Evolutionary conservation across 1,140 invertebrate species (phyloP), one percentile per base, ranked within the genome.

Genomic region (Drosophila carrolli): DNA sequence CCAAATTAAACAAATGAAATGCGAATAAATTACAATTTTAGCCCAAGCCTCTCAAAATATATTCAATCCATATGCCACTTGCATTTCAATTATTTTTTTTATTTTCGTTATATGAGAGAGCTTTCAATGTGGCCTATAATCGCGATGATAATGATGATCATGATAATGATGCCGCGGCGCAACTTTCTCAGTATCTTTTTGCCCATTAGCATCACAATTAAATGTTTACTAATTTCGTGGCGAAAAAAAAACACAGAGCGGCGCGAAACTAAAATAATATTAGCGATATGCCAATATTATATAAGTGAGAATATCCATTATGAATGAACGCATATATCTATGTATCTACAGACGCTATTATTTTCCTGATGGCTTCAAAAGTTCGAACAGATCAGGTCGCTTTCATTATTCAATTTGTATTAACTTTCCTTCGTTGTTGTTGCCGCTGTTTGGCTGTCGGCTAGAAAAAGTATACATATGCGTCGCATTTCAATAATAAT

Each of bases 401-500:
- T 79, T 68, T 76, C 68, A 61, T 75, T 78, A 70, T 86, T 56
- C 74, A 81, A 78, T 86, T 78, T 65, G 70, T 59, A 41, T 68
- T 43, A 82, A 88, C 83, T 88, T 86, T 86, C 83, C 61, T 81
- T 85, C 66, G 67, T 55, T 51, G 51, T 62, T 74, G 54, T 76
- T 67, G 65, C 60, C 55, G 61, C 46, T 65, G 62, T 58, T 58
- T 66, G n/a, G 72, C 84, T 88, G 40, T 61, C 56, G 83, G 83
- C 83, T 88, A 89, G 75, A 88, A 76, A 88, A 79, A 82, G 29
- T 32, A 32, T 32, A 8, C 65, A 82, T 77, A 78, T 86, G 62
- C 78, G 62, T 38, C 75, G 74, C 53, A 89, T 88, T 89, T 83
- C 71, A 86, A 86, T 83, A 79, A 86, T 79, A 88, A 89, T 88